Evolutionary conservation across 2,888 invertebrate genomes (phyloP).

Genomic region (Branchipolynoe longqiensis): DNA sequence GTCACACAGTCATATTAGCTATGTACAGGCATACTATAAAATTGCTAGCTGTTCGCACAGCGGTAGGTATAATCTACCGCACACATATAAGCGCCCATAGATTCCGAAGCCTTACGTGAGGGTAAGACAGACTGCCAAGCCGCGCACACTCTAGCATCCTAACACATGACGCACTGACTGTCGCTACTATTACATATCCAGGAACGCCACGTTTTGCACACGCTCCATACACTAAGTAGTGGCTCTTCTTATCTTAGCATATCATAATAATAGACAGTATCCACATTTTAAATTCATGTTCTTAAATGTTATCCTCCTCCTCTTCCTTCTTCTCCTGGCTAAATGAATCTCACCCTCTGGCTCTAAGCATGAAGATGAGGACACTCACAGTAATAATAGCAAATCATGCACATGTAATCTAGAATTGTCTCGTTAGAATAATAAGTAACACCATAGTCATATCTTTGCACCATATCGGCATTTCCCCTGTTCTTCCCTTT

Average conservation of each 20-base stretch:
- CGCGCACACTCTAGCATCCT: conserved; percentile 15
- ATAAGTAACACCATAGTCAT: neutral
- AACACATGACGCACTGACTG: conserved; percentile 1
- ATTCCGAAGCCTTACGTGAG: too few species aligned
- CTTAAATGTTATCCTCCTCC: too few species aligned
- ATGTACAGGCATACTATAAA: too few species aligned
- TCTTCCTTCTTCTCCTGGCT: too few species aligned
- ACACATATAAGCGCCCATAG: too few species aligned
- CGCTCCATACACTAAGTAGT: neutral
- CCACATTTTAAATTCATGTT: too few species aligned
- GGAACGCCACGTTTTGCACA: neutral
- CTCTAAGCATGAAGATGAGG: conserved; percentile 47
- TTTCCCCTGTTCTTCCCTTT: too few species aligned
- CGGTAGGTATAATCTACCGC: too few species aligned
- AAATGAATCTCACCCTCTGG: conserved; percentile 51
- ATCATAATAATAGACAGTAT: too few species aligned
- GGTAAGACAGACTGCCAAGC: conserved; percentile 19
- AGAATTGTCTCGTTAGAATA: neutral
- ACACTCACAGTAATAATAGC: conserved; percentile 11
- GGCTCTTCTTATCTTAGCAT: neutral
- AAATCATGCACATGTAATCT: conserved; percentile 49
- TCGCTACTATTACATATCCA: neutral
- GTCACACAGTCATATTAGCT: too few species aligned
- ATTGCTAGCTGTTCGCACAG: too few species aligned
- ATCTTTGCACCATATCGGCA: too few species aligned